Percentiles rank a stretch among this genome's conserved stretches.
Evolutionary conservation across 2,888 invertebrate genomes (phyloP).

Genomic region (Lucinisca nassula): DNA sequence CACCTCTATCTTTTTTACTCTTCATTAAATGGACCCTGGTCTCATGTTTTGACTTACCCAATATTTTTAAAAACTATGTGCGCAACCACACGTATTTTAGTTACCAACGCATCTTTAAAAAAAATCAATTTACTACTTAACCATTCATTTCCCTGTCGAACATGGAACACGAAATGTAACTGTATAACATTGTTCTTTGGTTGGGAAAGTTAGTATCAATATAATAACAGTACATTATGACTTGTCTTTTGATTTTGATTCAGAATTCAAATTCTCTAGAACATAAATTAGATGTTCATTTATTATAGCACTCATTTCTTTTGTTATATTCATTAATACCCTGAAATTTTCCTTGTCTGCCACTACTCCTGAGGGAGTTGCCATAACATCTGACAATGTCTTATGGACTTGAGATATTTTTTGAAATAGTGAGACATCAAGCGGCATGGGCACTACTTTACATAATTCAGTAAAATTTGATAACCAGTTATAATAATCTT

Average conservation of each 20-base stretch:
- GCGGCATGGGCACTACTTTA: constrained; percentile 83
- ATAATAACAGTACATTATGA: background rate
- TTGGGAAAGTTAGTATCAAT: no score
- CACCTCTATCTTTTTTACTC: no score
- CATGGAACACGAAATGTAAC: no score
- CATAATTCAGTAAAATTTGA: constrained; percentile 84
- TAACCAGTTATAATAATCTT: constrained; percentile 86
- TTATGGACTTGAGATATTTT: constrained; percentile 87
- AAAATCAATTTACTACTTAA: no score
- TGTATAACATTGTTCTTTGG: no score
- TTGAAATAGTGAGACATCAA: constrained; percentile 83
- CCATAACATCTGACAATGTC: constrained; percentile 85
- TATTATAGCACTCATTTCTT: constrained; percentile 82
- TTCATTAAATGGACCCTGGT: no score
- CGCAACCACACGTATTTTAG: no score
- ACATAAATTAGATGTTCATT: constrained; percentile 84
- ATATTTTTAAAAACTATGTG: no score
- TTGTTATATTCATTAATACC: constrained; percentile 85
- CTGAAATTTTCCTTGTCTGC: constrained; percentile 84
- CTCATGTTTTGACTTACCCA: no score
- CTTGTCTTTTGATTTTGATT: background rate
- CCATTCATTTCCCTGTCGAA: no score
- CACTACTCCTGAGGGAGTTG: constrained; percentile 84
- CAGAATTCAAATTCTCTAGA: constrained; percentile 74
- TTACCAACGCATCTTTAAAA: no score